Conservation (phyloP, 1,140 invertebrate species). For the Drosophila leontia region DNA sequence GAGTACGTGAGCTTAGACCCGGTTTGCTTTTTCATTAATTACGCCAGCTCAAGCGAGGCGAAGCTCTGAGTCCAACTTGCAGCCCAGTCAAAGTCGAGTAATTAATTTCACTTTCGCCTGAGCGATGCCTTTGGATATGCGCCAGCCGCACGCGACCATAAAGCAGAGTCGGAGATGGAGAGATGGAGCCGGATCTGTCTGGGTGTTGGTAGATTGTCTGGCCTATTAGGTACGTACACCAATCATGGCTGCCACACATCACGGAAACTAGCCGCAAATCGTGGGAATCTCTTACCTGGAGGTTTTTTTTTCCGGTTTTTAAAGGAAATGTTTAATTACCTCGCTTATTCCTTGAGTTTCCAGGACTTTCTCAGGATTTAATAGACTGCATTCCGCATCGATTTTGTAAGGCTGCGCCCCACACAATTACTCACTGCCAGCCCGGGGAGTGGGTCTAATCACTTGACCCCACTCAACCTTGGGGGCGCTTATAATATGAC, state of each 20-base stretch:
- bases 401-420: neutral
- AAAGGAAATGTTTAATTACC: neutral
- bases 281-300: neutral
- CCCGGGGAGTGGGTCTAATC: conserved; percentile 20
- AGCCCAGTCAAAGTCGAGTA: conserved; percentile 51
- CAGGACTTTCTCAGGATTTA: neutral
- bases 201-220: neutral
- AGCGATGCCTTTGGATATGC: conserved; percentile 80
- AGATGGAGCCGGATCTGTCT: neutral
- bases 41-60: conserved; percentile 40
- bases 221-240: conserved; percentile 9
- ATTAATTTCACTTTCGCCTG: conserved; percentile 81
- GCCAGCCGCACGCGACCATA: conserved; percentile 63
- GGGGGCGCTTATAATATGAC: conserved; percentile 43
- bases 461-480: conserved; percentile 55
- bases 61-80: conserved; percentile 9
- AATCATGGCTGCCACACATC: conserved; percentile 34
- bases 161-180: conserved; percentile 11
- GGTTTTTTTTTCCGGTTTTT: neutral
- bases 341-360: neutral
- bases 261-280: conserved; percentile 4
- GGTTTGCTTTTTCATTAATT: conserved; percentile 68
- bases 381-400: conserved; percentile 8
- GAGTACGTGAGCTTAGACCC: conserved; percentile 15
- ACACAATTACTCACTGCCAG: conserved; percentile 33